A percentile compares a stretch with the other conserved stretches of the same genome.
Evolutionary conservation across 2,888 invertebrate genomes (phyloP).

Genomic region (Cabera pusaria): DNA sequence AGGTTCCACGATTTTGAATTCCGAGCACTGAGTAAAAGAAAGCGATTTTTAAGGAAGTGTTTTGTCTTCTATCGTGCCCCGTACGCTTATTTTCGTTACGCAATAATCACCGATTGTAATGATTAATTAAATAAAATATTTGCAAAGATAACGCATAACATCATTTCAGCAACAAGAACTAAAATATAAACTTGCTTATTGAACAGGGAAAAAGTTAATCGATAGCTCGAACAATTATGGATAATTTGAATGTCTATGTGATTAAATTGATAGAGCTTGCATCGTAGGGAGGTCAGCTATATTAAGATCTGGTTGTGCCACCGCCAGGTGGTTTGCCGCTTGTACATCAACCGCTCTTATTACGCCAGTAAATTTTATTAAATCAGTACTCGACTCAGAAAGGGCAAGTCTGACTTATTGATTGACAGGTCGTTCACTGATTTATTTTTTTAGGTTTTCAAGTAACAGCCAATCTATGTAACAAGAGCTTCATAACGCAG

Average conservation of each 20-base stretch:
- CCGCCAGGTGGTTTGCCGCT: slow-evolving; percentile 53
- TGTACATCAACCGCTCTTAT: slow-evolving; percentile 37
- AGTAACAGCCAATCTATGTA: background rate
- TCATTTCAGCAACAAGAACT: no score
- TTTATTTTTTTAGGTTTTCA: slow-evolving; percentile 11
- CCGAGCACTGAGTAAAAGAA: slow-evolving; percentile 72
- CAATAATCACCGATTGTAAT: slow-evolving; percentile 35
- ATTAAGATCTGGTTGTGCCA: slow-evolving; percentile 53
- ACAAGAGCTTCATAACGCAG: slow-evolving; percentile 21
- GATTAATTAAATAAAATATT: slow-evolving; percentile 3
- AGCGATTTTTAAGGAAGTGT: slow-evolving; percentile 74
- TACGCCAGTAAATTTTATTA: slow-evolving; percentile 47
- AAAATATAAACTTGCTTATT: no score
- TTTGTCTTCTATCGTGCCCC: slow-evolving; percentile 55
- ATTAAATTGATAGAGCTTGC: slow-evolving; percentile 2
- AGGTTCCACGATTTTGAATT: slow-evolving; percentile 77
- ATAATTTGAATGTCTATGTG: background rate
- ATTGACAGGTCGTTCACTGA: slow-evolving; percentile 51
- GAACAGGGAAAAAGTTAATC: slow-evolving; percentile 5
- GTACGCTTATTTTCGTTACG: slow-evolving; percentile 58
- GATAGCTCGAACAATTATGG: background rate
- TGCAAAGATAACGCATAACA: no score
- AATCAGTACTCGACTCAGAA: slow-evolving; percentile 34
- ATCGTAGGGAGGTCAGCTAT: slow-evolving; percentile 44
- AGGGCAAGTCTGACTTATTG: slow-evolving; percentile 44